phyloP scores from a whole-genome alignment of 2,113 vertebrate genomes.

The rat (Rattus norvegicus) region DNA sequence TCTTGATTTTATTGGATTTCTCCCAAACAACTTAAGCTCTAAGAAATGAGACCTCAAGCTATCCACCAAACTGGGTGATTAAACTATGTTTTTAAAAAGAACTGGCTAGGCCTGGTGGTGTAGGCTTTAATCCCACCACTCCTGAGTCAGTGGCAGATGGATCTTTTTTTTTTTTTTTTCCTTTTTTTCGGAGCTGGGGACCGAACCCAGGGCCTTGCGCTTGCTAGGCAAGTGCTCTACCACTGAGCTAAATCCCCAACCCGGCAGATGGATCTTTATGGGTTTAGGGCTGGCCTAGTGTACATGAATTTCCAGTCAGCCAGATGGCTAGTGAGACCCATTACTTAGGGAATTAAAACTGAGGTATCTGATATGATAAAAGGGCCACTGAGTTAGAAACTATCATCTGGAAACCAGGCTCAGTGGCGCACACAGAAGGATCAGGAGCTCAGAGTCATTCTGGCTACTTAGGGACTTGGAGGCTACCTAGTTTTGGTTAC shows the following conservation, averaged over 20 bases:
- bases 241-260: too few relatives aligned
- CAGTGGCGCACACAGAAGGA: neutral
- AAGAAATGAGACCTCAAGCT: conserved; percentile 37
- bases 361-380: neutral
- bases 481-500: neutral
- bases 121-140: neutral
- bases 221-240: too few relatives aligned
- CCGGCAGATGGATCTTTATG: neutral
- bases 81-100: neutral
- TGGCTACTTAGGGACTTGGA: neutral
- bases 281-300: neutral
- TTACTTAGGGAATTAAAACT: neutral
- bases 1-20: neutral
- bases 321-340: neutral
- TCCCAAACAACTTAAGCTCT: conserved; percentile 5
- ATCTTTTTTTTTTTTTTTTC: too few relatives aligned
- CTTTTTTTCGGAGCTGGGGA: too few relatives aligned
- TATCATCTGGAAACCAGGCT: neutral
- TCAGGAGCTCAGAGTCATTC: neutral
- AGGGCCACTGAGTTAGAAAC: neutral
- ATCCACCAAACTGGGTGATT: neutral
- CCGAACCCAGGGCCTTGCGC: too few relatives aligned
- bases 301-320: neutral
- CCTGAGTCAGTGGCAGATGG: too few relatives aligned
- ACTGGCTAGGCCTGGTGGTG: neutral